phyloP scores from a whole-genome alignment of 2,888 invertebrate species.

The Busseola fusca region DNA sequence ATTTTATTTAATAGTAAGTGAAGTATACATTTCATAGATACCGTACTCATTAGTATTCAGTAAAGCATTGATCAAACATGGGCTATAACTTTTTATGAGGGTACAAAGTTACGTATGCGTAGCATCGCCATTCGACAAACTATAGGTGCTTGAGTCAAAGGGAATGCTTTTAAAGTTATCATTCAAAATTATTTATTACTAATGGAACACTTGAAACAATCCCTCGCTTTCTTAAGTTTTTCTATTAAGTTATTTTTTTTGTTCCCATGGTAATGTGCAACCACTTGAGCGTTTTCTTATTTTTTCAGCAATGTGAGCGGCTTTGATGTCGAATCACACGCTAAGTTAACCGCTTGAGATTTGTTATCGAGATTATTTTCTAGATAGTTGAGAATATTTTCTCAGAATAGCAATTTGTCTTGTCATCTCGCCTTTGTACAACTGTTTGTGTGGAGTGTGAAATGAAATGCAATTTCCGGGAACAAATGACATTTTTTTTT shows the following conservation, averaged over 20 bases:
- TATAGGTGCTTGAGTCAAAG: conserved; percentile 77
- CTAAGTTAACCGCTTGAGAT: conserved; percentile 58
- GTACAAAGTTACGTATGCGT: conserved; percentile 61
- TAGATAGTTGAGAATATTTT: conserved; percentile 49
- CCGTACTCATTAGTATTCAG: conserved; percentile 35
- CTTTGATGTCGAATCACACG: conserved; percentile 58
- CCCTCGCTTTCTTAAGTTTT: conserved; percentile 69
- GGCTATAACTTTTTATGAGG: conserved; percentile 64
- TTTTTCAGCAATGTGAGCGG: conserved; percentile 65
- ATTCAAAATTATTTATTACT: conserved; percentile 83
- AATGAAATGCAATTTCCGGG: conserved; percentile 21
- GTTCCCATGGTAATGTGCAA: conserved; percentile 73
- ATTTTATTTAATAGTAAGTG: conserved; percentile 22
- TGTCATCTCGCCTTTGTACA: conserved; percentile 38
- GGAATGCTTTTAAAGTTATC: conserved; percentile 86
- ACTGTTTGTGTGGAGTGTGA: conserved; percentile 42
- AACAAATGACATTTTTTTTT: conserved; percentile 5
- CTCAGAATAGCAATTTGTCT: conserved; percentile 52
- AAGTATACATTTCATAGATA: conserved; percentile 16
- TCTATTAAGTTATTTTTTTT: conserved; percentile 62
- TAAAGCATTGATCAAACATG: conserved; percentile 52
- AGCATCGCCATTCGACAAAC: conserved; percentile 63
- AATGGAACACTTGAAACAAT: conserved; percentile 78
- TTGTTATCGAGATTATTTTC: conserved; percentile 52
- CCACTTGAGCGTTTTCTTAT: conserved; percentile 70